phyloP scores from a whole-genome alignment of 2,113 vertebrate genomes.

The Nesoenas mayeri region DNA sequence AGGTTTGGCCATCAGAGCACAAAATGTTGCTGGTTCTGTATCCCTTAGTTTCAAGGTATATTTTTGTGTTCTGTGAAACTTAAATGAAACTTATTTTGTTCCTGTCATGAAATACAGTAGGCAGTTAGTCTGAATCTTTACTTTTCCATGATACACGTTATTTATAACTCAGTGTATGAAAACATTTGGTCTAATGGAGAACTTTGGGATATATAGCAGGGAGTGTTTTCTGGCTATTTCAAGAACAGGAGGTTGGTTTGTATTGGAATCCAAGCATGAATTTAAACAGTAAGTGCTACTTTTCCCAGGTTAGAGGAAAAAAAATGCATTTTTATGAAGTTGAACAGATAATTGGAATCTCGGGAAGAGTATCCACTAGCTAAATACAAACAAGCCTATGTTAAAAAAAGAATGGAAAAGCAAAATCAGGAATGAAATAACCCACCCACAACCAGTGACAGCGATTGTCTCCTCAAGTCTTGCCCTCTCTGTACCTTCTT shows the following conservation, averaged over 20 bases:
- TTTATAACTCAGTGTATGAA: not conserved
- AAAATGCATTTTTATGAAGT: not conserved
- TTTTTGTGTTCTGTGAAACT: not conserved
- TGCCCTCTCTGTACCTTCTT: not conserved
- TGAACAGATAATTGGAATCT: not conserved
- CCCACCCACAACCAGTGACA: not conserved
- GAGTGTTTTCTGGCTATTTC: not conserved
- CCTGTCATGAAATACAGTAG: not conserved
- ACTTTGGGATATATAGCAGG: not conserved
- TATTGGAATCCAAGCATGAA: not conserved
- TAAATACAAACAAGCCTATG: not conserved
- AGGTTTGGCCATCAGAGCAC: not conserved
- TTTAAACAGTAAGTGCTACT: not conserved
- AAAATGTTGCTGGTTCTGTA: not conserved
- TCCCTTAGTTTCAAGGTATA: not conserved
- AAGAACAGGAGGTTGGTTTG: not conserved
- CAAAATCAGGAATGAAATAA: not conserved
- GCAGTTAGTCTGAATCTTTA: not conserved
- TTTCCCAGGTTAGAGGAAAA: not conserved
- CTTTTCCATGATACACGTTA: not conserved
- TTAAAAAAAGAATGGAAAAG: not conserved
- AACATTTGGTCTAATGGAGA: not conserved
- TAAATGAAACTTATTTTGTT: not conserved
- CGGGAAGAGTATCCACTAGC: not conserved
- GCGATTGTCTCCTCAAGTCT: not conserved